A percentile compares a stretch with the other conserved stretches of the same genome.
phyloP scores from a whole-genome alignment of 2,113 vertebrate genomes.

The Aix galericulata region DNA sequence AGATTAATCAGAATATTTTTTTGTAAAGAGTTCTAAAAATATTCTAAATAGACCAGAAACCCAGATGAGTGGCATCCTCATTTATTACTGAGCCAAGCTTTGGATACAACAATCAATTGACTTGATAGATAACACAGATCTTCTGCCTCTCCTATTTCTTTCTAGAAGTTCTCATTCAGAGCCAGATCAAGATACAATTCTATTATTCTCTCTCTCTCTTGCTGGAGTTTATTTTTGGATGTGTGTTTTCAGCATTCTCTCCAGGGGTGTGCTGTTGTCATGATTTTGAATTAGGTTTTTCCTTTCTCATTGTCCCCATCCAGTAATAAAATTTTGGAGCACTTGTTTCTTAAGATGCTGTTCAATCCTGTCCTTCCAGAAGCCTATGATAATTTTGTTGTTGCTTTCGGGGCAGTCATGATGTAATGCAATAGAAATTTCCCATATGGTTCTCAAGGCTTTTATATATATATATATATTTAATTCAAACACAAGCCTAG shows the following conservation, averaged over 20 bases:
- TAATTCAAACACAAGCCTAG: not conserved
- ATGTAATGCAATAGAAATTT: not conserved
- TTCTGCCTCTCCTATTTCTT: not conserved
- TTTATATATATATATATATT: no score
- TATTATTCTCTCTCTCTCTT: not conserved
- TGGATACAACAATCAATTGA: constrained; percentile 37
- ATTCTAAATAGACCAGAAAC: constrained; percentile 59
- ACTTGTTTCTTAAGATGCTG: not conserved
- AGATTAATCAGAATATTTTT: constrained; percentile 55
- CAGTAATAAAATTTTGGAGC: not conserved
- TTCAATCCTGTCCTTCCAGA: not conserved
- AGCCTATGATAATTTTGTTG: not conserved
- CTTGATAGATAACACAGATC: constrained; percentile 34
- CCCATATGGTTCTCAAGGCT: not conserved
- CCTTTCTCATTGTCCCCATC: not conserved
- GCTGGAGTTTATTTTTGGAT: not conserved
- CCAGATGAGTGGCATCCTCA: constrained; percentile 41
- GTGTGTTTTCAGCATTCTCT: constrained; percentile 16
- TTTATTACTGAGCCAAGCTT: constrained; percentile 32
- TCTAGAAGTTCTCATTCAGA: constrained; percentile 37
- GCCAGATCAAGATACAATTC: constrained; percentile 13
- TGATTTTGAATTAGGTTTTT: not conserved
- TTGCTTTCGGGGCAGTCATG: not conserved
- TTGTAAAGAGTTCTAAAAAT: constrained; percentile 36
- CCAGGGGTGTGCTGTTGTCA: not conserved